phyloP scores from a whole-genome alignment of 64 coral and sea anemone genomes.

The Orbicella faveolata region DNA sequence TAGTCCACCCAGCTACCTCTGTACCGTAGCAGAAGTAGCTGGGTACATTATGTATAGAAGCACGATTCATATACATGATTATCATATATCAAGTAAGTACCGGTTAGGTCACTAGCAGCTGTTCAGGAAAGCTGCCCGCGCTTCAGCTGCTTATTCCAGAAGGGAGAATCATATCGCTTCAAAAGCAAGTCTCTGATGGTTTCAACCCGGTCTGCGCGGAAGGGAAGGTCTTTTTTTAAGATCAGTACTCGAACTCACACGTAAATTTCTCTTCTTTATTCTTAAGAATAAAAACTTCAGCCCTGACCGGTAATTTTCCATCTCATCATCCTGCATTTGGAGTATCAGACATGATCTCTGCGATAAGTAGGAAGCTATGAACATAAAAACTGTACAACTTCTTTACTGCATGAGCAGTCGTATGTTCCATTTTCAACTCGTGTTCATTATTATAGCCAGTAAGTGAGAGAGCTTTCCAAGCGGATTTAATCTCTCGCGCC shows the following conservation, averaged over 20 bases:
- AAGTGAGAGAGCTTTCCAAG: neutral
- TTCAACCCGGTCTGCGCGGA: too few species aligned
- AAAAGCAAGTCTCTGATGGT: too few species aligned
- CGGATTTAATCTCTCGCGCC: neutral
- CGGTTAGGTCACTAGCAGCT: too few species aligned
- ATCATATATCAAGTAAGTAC: too few species aligned
- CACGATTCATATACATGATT: too few species aligned
- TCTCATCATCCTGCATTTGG: neutral
- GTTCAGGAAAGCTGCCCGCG: too few species aligned
- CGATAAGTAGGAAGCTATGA: neutral
- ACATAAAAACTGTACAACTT: constrained; percentile 31
- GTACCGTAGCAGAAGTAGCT: too few species aligned
- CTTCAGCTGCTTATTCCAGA: too few species aligned
- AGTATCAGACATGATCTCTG: neutral
- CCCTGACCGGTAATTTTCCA: neutral
- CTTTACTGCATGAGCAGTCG: neutral
- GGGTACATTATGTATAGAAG: too few species aligned
- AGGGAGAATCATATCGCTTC: too few species aligned
- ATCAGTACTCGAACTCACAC: neutral
- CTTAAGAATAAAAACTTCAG: neutral
- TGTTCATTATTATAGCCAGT: neutral
- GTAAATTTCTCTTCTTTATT: neutral
- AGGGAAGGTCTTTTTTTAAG: neutral
- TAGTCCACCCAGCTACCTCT: too few species aligned
- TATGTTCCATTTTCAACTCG: neutral